Conservation (phyloP, 2,797 vertebrate genomes). For the Mus caroli region DNA sequence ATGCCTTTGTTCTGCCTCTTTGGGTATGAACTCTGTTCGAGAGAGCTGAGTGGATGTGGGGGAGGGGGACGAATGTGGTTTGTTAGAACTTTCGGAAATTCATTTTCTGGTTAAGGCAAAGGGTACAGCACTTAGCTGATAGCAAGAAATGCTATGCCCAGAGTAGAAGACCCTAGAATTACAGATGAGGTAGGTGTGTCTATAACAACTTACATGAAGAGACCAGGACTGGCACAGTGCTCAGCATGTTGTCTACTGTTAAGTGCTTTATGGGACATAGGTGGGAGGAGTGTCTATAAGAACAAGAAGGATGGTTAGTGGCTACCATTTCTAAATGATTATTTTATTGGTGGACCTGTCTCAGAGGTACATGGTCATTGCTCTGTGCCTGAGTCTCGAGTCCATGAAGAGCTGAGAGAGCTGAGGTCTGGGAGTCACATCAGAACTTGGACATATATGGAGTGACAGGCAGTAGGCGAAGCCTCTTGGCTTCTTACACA, state of each 20-base stretch:
- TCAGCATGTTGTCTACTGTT: not conserved
- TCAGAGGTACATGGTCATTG: not conserved
- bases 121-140: not conserved
- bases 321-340: not conserved
- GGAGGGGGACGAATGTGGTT: not conserved
- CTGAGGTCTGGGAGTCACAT: not conserved
- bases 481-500: not conserved
- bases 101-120: conserved; percentile 27
- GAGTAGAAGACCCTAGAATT: not conserved
- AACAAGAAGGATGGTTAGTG: not conserved
- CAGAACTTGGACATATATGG: not conserved
- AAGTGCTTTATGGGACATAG: not conserved
- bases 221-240: no score
- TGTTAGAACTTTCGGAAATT: not conserved
- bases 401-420: not conserved
- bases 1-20: not conserved
- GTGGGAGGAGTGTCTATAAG: not conserved
- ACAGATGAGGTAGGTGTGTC: not conserved
- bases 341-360: not conserved
- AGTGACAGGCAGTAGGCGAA: not conserved
- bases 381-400: not conserved
- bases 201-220: not conserved
- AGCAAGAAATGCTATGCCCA: not conserved
- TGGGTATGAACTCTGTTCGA: not conserved
- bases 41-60: not conserved